Evolutionary conservation across 2,888 invertebrate genomes (phyloP), one percentile per base, ranked within the genome.

Genomic region (Cephus runcator): DNA sequence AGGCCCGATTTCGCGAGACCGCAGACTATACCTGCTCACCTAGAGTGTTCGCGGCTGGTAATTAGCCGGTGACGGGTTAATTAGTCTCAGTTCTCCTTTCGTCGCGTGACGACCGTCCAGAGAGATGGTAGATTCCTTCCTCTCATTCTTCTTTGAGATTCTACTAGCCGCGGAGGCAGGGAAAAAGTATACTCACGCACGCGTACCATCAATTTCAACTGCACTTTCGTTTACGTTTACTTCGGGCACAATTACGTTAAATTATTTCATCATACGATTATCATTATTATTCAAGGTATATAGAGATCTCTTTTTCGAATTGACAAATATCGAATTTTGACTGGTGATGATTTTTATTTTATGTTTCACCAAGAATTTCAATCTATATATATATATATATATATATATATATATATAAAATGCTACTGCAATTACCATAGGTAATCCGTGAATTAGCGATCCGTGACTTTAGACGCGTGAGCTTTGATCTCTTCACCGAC

Each of bases 11-110:
- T 56, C 56, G 56, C 56, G 23, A 56, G 23, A 56, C 23, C 15
- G 23, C 23, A 23, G 56, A 56, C 56, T 56, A 56, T 56, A 56
- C 23, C 56, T 23, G 56, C 9, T 56, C 23, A 56, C 56, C 56
- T 56, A 56, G 56, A 56, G 56, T 23, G 56, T 56, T 23, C 56
- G 23, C 56, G 23, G 56, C 23, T 40, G 79, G 85, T 85, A 88
- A 88, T 89, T 89, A 89, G 86, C 83, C 83, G 81, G 83, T 88
- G 89, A 88, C 87, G 89, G 84, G 84, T 88, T 89, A 88, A 89
- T 89, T 89, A 86, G 87, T 80, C 81, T 82, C 82, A 84, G 81
- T 85, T 81, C 85, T 83, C 84, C 85, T 85, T 88, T 88, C 87
- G 88, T 88, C 87, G 86, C 87, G 87, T 88, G 88, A 87, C 85